Evolutionary conservation across 2,888 invertebrate genomes (phyloP), one percentile per base, ranked within the genome.

Genomic region (Erebia aethiops): DNA sequence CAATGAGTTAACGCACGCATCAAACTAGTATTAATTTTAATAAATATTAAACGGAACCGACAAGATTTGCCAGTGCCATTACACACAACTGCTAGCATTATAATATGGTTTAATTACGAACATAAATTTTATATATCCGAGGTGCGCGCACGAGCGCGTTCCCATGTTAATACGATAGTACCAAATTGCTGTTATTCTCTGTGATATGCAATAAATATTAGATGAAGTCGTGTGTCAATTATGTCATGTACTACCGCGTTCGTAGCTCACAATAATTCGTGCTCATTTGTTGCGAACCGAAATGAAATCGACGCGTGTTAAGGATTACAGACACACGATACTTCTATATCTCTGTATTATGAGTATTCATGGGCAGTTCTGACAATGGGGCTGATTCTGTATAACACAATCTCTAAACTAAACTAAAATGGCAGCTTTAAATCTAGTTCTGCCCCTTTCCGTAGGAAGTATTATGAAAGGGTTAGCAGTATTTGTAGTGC

Each of bases 281-380:
- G 80, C 89, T 89, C 89, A 92, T 91, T 91, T 88, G 88, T 85
- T 82, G 87, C 87, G 68, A 77, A 78, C 77, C 81, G 81, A 88
- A 90, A 92, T 90, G 91, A 92, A 89, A 89, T 79, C 74, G 91
- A 77, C 93, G 86, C 93, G 93, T 89, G 93, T 76, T 75, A 63
- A 52, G 90, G 92, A 90, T 93, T 91, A 90, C 67, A 76, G 78
- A 80, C 84, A 83, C 78, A 73, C 79, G 84, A 78, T 81, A 81
- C 79, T 77, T 46, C 21, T 62, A 21, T 62, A 18, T 13, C 11
- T 56, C 18, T 21, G 21, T 56, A 26, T 26, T 57, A 14, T 13
- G 9, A 16, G 52, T 8, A 52, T 54, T 54, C 54, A 54, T 46
- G 54, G 54, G 54, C 18, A 18, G 54, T 10, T 54, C 10, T 54